A percentile compares a stretch with the other conserved stretches of the same genome.
phyloP scores from a whole-genome alignment of 2,888 invertebrate genomes.

The Thereva nobilitata region DNA sequence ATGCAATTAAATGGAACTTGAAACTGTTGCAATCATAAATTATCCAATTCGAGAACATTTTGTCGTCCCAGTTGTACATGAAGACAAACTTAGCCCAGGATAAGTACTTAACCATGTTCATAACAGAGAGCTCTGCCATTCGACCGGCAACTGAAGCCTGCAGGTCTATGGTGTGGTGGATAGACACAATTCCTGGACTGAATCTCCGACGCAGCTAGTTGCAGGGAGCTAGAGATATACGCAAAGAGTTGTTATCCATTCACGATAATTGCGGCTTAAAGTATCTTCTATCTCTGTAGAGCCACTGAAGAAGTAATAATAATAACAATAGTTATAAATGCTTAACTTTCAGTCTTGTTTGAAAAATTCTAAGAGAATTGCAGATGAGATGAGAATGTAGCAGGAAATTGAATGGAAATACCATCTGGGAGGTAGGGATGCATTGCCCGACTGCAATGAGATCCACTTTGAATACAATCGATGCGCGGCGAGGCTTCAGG shows the following conservation, averaged over 20 bases:
- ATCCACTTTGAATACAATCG: conserved; percentile 40
- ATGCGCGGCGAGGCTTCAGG: conserved; percentile 15
- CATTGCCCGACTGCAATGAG: conserved; percentile 15
- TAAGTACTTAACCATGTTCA: conserved; percentile 31
- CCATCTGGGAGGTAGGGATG: conserved; percentile 18
- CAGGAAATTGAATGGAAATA: conserved; percentile 19
- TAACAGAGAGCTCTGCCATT: conserved; percentile 9
- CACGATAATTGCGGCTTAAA: conserved; percentile 33
- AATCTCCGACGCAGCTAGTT: no score
- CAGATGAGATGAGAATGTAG: not conserved
- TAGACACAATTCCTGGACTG: no score
- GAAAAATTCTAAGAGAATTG: not conserved
- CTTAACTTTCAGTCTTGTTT: conserved; percentile 3
- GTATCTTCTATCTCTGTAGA: conserved; percentile 6
- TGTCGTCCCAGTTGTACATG: conserved; percentile 42
- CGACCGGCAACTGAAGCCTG: not conserved
- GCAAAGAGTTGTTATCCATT: conserved; percentile 24
- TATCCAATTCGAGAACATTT: conserved; percentile 47
- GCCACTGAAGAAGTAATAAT: conserved; percentile 34
- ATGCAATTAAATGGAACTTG: conserved; percentile 46
- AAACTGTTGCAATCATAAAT: conserved; percentile 45
- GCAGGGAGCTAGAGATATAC: not conserved
- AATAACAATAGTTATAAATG: conserved; percentile 36
- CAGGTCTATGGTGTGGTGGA: not conserved
- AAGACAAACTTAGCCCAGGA: conserved; percentile 19